A percentile compares a stretch with the other conserved stretches of the same genome.
Evolutionary conservation across 2,797 vertebrate species (phyloP).

Genomic region (Odontamblyopus lacepedii): DNA sequence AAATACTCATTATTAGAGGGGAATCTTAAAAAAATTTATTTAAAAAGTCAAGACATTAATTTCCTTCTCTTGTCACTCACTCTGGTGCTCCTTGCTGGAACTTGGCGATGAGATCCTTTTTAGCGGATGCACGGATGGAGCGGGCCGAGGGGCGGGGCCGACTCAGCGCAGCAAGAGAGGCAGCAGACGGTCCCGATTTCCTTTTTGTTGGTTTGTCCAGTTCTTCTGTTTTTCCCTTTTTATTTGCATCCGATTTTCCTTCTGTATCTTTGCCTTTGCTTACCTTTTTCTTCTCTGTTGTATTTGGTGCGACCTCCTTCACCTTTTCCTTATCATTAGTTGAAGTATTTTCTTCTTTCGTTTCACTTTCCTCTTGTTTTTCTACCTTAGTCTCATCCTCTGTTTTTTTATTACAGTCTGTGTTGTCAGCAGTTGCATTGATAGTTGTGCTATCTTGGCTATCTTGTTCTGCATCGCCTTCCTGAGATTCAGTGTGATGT

Average conservation of each 20-base stretch:
- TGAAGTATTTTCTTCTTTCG: slow-evolving; percentile 28
- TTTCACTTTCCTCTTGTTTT: slow-evolving; percentile 11
- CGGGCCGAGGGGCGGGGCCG: slow-evolving; percentile 64
- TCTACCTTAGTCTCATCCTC: slow-evolving; percentile 21
- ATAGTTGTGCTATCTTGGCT: slow-evolving; percentile 16
- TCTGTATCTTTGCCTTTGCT: slow-evolving; percentile 26
- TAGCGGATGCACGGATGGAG: slow-evolving; percentile 59
- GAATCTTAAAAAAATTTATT: too few relatives aligned
- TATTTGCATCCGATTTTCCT: slow-evolving; percentile 19
- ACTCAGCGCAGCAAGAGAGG: slow-evolving; percentile 33
- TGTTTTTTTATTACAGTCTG: background rate
- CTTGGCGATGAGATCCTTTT: slow-evolving; percentile 79
- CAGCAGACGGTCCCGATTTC: slow-evolving; percentile 49
- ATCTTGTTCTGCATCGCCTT: slow-evolving; percentile 25
- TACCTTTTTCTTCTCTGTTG: slow-evolving; percentile 40
- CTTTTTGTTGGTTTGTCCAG: slow-evolving; percentile 68
- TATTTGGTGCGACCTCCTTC: slow-evolving; percentile 22
- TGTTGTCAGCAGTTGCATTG: slow-evolving; percentile 21
- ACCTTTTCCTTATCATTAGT: slow-evolving; percentile 18
- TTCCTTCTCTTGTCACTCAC: slow-evolving; percentile 53
- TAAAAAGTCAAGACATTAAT: too few relatives aligned
- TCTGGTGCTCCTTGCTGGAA: slow-evolving; percentile 78
- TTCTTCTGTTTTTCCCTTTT: slow-evolving; percentile 61
- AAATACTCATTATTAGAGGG: too few relatives aligned
- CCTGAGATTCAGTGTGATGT: slow-evolving; percentile 15